These are phyloP conservation scores for Chamaetylas fuelleborni DNA, from an alignment of 2,113 vertebrate genomes.

Conservation along the genomic window DNA sequence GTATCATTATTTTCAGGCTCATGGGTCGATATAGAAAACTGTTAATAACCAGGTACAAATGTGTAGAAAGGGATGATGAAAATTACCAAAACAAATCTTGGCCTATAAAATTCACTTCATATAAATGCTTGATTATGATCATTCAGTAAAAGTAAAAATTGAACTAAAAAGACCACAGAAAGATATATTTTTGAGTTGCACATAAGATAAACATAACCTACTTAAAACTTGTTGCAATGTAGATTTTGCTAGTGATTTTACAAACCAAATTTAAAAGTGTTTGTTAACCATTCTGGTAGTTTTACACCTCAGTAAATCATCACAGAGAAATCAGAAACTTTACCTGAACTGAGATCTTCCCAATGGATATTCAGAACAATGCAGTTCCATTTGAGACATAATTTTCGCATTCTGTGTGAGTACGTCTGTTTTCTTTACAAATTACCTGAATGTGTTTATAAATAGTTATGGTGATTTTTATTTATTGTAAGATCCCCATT, in stretches of 20 bases:
- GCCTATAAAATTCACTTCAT: background rate
- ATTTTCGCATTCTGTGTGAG: background rate
- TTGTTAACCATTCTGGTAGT: background rate
- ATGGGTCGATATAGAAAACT: background rate
- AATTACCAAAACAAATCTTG: background rate
- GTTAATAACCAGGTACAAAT: background rate
- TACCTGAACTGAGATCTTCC: background rate
- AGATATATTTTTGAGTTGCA: background rate
- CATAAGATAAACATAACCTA: background rate
- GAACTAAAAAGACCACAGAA: background rate
- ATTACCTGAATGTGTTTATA: background rate
- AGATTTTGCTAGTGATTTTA: background rate
- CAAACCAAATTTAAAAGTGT: background rate
- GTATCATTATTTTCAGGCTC: background rate
- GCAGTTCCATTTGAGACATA: background rate
- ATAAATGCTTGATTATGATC: background rate
- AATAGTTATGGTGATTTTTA: background rate
- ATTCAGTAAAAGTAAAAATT: background rate
- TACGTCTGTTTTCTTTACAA: background rate
- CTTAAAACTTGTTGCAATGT: background rate
- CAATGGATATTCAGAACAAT: background rate
- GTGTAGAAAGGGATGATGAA: background rate
- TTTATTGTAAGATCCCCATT: background rate
- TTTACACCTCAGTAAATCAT: background rate
- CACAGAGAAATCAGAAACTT: background rate